A percentile compares a stretch with the other conserved stretches of the same genome.
Conservation (phyloP, 2,797 vertebrate genomes). For the Molossus alvarezi region DNA sequence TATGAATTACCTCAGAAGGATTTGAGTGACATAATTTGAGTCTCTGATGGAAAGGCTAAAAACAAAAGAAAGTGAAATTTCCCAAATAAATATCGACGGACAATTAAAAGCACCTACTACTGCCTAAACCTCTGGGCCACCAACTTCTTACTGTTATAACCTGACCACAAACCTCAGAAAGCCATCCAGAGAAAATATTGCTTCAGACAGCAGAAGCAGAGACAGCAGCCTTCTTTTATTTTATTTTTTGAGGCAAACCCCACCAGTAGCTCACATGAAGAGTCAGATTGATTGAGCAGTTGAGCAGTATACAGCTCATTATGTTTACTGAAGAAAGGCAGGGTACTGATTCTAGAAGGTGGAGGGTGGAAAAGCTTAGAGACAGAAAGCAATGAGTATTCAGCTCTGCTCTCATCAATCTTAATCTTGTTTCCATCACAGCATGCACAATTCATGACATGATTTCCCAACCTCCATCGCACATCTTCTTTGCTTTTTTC, state of each 20-base stretch:
- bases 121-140: background rate
- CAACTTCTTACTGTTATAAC: background rate
- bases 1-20: slow-evolving; percentile 54
- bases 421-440: background rate
- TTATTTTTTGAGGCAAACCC: background rate
- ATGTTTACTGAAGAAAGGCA: background rate
- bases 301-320: background rate
- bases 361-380: background rate
- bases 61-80: slow-evolving; percentile 30
- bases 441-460: background rate
- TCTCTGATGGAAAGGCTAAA: background rate
- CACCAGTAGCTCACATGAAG: background rate
- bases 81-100: slow-evolving; percentile 28
- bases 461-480: background rate
- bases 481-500: background rate
- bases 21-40: slow-evolving; percentile 20
- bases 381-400: background rate
- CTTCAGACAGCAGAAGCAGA: background rate
- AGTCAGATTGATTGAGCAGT: background rate
- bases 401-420: background rate
- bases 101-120: slow-evolving; percentile 28
- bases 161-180: slow-evolving; percentile 40
- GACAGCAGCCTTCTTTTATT: background rate
- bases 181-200: background rate
- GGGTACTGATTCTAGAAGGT: background rate